Conservation (phyloP, 2,888 invertebrate species). For the Rugalucina vietnamica region DNA sequence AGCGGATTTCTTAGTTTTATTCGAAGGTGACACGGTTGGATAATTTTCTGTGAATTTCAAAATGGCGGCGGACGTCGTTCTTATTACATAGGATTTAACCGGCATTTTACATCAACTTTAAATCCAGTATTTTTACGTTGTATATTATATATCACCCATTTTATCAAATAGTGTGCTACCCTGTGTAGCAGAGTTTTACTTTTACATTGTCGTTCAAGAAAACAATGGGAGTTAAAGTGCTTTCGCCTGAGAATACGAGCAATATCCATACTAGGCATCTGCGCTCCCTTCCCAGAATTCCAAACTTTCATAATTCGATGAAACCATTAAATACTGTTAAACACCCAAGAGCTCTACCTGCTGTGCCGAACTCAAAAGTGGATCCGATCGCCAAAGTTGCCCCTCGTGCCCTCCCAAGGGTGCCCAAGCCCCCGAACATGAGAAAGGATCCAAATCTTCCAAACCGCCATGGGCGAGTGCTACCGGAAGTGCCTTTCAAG, state of each 20-base stretch:
- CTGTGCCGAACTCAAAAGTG: constrained; percentile 56
- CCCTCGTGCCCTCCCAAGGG: constrained; percentile 57
- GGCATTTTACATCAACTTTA: neutral
- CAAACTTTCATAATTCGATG: constrained; percentile 57
- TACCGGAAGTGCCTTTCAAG: constrained; percentile 57
- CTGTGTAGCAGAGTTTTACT: neutral
- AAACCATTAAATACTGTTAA: constrained; percentile 58
- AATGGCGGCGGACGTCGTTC: constrained; percentile 56
- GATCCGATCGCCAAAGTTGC: constrained; percentile 53
- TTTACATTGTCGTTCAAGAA: neutral
- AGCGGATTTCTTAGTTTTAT: neutral
- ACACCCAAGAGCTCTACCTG: constrained; percentile 53
- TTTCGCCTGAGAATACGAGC: constrained; percentile 47
- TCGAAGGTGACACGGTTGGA: neutral
- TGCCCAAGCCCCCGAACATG: constrained; percentile 52
- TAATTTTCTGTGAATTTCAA: constrained; percentile 33
- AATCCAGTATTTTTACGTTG: neutral
- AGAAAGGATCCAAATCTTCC: constrained; percentile 38
- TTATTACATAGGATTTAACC: neutral
- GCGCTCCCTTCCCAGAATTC: constrained; percentile 52
- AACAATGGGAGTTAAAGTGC: constrained; percentile 57
- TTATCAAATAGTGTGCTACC: neutral
- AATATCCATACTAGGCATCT: constrained; percentile 35
- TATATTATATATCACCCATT: too few relatives aligned
- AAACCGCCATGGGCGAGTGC: constrained; percentile 33